Base-by-base conservation (phyloP, 2,888 invertebrate species). In the Chymomyza fuscimana region DNA sequence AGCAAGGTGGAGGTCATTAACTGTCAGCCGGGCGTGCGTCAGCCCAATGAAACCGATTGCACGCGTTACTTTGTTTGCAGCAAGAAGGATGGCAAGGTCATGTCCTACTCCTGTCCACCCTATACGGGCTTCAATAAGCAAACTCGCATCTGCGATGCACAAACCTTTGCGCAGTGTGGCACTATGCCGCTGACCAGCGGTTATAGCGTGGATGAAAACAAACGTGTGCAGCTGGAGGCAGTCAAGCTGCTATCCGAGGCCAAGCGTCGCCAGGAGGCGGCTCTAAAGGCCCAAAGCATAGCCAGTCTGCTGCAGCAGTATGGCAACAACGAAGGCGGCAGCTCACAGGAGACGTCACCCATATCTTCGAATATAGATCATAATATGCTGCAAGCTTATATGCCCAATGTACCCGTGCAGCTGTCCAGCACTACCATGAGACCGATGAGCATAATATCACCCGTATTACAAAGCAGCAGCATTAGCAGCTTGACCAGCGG, bases 51-150 rank as follows among this genome's bases (percentile, higher is more conserved):
- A n/a, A 93, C 93, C 0, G 92, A 93, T 66, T 93, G 93, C 71
- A 91, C 90, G 1, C 92, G 90, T 36, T 93, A 93, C 73, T 93
- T 92, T 74, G 92, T 92, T 1, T 93, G 93, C 77, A 92, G 92
- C 75, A 91, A 91, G 32, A 91, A 90, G 72, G 91, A 90, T 63
- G 91, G 92, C 7, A 89, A 88, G 40, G 89, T 93, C 0, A 78
- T 91, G 5, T 91, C 92, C 19, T 93, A 93, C 77, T 89, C 91
- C 1, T 93, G 93, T 74, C 93, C 93, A 0, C 86, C 89, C 1
- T 92, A 90, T 54, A 93, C 93, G 0, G 93, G 92, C 0, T 93
- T 93, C 74, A 93, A 93, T 77, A 79, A 88, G 36, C 89, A 91
- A 46, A 90, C 91, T 4, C 91, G 92, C 69, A 90, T 92, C 4